A percentile compares a stretch with the other conserved stretches of the same genome.
Conservation (phyloP, 2,797 vertebrate genomes). For the Rhinichthys osculus region DNA sequence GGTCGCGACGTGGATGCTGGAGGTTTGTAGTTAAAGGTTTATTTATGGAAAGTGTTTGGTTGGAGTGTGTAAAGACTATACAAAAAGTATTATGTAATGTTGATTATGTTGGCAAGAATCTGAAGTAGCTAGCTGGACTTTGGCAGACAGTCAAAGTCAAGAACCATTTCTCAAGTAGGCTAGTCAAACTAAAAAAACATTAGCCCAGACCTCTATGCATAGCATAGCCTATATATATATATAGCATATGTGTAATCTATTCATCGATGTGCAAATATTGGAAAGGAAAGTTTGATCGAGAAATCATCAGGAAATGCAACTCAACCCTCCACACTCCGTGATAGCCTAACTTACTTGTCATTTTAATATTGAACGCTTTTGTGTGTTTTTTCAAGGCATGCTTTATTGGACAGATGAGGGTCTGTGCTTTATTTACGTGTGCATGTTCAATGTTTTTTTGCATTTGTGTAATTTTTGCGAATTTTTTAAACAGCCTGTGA, state of each 20-base stretch:
- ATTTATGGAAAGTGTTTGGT: not conserved
- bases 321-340: not conserved
- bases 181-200: not conserved
- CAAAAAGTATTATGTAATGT: not conserved
- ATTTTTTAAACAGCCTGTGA: slow-evolving; percentile 77
- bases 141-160: not conserved
- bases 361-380: slow-evolving; percentile 37
- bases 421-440: slow-evolving; percentile 79
- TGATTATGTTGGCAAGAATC: not conserved
- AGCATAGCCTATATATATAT: too few species aligned
- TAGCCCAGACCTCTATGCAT: not conserved
- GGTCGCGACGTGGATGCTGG: slow-evolving; percentile 96
- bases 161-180: not conserved
- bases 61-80: not conserved
- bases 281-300: not conserved
- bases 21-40: slow-evolving; percentile 80
- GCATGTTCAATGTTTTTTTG: slow-evolving; percentile 62
- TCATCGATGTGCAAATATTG: not conserved
- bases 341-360: slow-evolving; percentile 57
- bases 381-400: slow-evolving; percentile 37
- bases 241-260: not conserved
- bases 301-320: slow-evolving; percentile 39
- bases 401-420: slow-evolving; percentile 55
- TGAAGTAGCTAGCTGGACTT: not conserved
- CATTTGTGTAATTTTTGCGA: slow-evolving; percentile 79